phyloP scores from a whole-genome alignment of 1,140 invertebrate species.

The Drosophila parabipectinata region DNA sequence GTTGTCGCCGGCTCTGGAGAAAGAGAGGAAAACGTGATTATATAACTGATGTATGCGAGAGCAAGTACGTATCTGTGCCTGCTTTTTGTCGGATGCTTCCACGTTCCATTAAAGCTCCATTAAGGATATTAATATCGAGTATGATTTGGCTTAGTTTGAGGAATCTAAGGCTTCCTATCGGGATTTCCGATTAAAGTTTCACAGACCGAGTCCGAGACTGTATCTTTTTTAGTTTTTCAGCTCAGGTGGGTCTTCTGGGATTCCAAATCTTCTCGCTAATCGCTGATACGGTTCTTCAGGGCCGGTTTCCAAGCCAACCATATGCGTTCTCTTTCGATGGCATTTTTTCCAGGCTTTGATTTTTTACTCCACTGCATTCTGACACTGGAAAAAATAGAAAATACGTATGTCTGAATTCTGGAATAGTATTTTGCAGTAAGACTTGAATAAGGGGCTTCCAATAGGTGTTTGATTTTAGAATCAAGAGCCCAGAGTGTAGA shows the following conservation, averaged over 20 bases:
- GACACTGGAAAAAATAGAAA: slow-evolving; percentile 7
- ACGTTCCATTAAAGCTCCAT: slow-evolving; percentile 46
- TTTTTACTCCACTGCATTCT: slow-evolving; percentile 10
- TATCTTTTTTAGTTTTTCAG: background rate
- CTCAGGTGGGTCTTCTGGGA: background rate
- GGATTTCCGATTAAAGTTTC: background rate
- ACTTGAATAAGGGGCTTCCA: too few relatives aligned
- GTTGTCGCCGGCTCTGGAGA: slow-evolving; percentile 45
- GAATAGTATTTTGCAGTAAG: too few relatives aligned
- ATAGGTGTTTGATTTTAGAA: too few relatives aligned
- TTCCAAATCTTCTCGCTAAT: slow-evolving; percentile 8
- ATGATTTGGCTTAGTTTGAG: slow-evolving; percentile 23
- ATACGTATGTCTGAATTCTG: background rate
- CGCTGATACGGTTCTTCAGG: slow-evolving; percentile 7
- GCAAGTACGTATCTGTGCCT: slow-evolving; percentile 17
- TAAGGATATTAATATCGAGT: slow-evolving; percentile 34
- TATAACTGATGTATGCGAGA: slow-evolving; percentile 35
- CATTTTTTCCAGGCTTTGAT: slow-evolving; percentile 7
- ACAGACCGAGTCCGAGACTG: background rate
- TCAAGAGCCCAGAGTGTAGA: too few relatives aligned
- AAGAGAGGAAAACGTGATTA: slow-evolving; percentile 38
- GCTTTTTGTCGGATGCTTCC: slow-evolving; percentile 29
- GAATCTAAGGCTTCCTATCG: background rate
- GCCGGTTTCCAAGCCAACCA: slow-evolving; percentile 15
- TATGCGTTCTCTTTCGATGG: slow-evolving; percentile 3